Evolutionary conservation across 2,888 invertebrate genomes (phyloP), one percentile per base, ranked within the genome.

Genomic region (Apamea epomidion): DNA sequence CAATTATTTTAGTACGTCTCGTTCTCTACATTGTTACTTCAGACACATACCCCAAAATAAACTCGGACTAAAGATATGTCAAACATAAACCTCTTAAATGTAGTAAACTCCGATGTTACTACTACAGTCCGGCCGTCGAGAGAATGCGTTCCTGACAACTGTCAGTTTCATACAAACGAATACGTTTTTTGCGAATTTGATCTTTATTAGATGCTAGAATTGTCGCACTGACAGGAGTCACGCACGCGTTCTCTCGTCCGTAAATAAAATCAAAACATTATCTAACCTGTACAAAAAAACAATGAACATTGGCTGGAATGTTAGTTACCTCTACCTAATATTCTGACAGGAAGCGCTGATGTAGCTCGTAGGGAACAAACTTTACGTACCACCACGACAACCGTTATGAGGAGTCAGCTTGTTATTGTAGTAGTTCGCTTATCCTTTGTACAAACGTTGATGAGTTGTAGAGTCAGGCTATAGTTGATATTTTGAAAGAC

Each of bases 301-400:
- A 48, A 48, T 64, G 45, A 82, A 76, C 62, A 73, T 62, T 29
- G 29, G 69, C 29, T 65, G 25, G n/a, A 84, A 84, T 76, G 16
- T 5, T n/a, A 69, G 16, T 5, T n/a, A 69, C 74, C 65, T 62
- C 54, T 51, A 54, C 21, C 29, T 62, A 71, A 78, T 51, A 60
- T 67, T 74, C 51, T 45, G 16, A 60, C n/a, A 74, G 73, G 74
- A 73, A 81, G 70, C 45, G 69, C 72, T 75, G 16, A 14, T 32
- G 8, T 6, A 18, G 29, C 32, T 32, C 12, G 60, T 51, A 69
- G 64, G 32, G 58, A 78, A 51, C 37, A 45, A 67, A 80, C 74
- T 72, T 81, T 67, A 42, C 60, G 74, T 37, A 45, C 51, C 32
- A 51, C 73, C 76, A 75, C 58, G 73, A 71, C 58, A n/a, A 42